phyloP scores from a whole-genome alignment of 2,797 vertebrate species.

The Mus spretus region DNA sequence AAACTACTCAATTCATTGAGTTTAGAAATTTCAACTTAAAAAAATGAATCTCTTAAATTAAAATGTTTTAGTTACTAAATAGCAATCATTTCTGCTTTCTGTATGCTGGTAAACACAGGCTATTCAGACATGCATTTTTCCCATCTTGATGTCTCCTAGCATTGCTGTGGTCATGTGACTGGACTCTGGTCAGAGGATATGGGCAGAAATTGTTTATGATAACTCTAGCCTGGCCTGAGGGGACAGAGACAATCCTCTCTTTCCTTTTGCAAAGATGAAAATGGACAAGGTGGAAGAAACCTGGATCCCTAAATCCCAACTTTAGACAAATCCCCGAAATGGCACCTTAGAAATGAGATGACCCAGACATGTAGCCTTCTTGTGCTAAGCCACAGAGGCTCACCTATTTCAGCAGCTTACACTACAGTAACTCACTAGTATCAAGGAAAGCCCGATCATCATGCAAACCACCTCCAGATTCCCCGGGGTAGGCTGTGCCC shows the following conservation, averaged over 20 bases:
- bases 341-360: background rate
- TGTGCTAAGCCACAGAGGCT: background rate
- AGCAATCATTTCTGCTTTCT: background rate
- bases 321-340: conserved; percentile 6
- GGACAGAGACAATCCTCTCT: background rate
- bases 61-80: conserved; percentile 26
- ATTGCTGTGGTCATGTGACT: background rate
- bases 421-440: conserved; percentile 32
- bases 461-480: background rate
- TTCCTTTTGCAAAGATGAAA: background rate
- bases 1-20: conserved; percentile 24
- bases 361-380: conserved; percentile 11
- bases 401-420: conserved; percentile 4
- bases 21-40: background rate
- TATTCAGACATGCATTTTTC: background rate
- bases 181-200: background rate
- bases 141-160: background rate
- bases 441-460: background rate
- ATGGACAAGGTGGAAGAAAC: background rate
- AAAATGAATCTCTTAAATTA: conserved; percentile 4
- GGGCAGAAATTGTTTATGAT: background rate
- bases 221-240: background rate
- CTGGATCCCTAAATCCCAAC: background rate
- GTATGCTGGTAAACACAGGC: background rate
- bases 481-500: background rate